A percentile compares a stretch with the other conserved stretches of the same genome.
Evolutionary conservation across 2,113 vertebrate genomes (phyloP).

Genomic region (Nyctereutes procyonoides): DNA sequence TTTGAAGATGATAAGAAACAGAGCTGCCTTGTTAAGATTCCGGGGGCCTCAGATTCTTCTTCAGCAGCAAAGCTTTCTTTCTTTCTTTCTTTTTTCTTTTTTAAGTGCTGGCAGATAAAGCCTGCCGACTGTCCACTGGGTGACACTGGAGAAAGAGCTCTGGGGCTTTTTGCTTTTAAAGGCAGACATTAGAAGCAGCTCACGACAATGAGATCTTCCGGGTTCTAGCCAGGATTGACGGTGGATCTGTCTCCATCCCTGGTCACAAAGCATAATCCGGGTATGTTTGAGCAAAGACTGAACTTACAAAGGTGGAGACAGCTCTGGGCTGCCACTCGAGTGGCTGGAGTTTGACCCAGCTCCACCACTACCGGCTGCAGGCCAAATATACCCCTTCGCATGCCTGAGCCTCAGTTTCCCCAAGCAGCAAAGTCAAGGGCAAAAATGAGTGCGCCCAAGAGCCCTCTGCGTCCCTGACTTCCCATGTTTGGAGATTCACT

Average conservation of each 20-base stretch:
- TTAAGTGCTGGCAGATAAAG: conserved; percentile 78
- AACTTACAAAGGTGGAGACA: too few relatives aligned
- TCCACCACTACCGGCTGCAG: neutral
- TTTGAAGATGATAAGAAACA: conserved; percentile 83
- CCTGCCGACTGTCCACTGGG: conserved; percentile 21
- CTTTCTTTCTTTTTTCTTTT: neutral
- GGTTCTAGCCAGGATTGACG: neutral
- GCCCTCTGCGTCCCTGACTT: too few relatives aligned
- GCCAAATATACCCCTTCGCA: rapidly evolving
- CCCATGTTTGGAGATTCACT: too few relatives aligned
- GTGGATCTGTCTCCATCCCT: neutral
- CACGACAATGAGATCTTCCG: neutral
- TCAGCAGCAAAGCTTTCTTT: conserved; percentile 37
- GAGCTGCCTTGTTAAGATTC: conserved; percentile 82
- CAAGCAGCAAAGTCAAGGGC: neutral
- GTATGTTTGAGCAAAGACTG: rapidly evolving
- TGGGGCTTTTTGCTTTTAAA: conserved; percentile 72
- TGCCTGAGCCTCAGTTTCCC: neutral
- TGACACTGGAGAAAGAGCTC: conserved; percentile 51
- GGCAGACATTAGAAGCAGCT: conserved; percentile 50
- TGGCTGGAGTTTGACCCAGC: neutral
- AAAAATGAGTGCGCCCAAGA: neutral
- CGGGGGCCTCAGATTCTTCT: conserved; percentile 61
- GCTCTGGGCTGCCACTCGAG: neutral
- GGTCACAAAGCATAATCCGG: neutral